Evolutionary conservation across 1,140 invertebrate species (phyloP).

Genomic region (Cotesia chilonis): DNA sequence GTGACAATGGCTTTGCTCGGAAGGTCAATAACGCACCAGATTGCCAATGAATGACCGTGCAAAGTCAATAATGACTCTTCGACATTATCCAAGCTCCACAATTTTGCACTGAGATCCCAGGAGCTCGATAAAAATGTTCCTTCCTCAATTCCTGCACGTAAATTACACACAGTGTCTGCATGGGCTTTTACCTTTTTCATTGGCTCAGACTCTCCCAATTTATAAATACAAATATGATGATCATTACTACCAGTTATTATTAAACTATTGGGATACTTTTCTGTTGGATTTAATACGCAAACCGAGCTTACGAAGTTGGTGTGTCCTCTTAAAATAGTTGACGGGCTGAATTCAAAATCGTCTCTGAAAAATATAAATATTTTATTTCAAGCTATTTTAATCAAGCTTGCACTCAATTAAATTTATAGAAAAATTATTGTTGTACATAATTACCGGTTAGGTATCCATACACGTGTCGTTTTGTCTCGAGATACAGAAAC

Average conservation of each 20-base stretch:
- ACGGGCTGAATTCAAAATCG: constrained; percentile 69
- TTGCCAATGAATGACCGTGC: constrained; percentile 83
- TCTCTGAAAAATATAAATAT: constrained; percentile 58
- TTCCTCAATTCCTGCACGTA: constrained; percentile 68
- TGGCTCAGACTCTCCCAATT: constrained; percentile 69
- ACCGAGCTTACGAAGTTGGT: constrained; percentile 86
- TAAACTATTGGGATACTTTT: constrained; percentile 76
- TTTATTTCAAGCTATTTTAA: not conserved
- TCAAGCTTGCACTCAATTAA: not conserved
- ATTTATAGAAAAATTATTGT: constrained; percentile 6
- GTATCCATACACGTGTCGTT: constrained; percentile 85
- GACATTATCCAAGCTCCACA: constrained; percentile 76
- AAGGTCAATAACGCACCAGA: constrained; percentile 85
- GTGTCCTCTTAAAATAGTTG: constrained; percentile 80
- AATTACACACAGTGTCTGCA: constrained; percentile 77
- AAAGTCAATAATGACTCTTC: constrained; percentile 68
- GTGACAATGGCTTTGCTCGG: constrained; percentile 75
- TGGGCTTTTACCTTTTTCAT: constrained; percentile 80
- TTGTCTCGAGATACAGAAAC: constrained; percentile 88
- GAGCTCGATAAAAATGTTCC: constrained; percentile 80
- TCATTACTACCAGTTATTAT: constrained; percentile 92
- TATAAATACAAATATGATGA: constrained; percentile 81
- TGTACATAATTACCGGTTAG: constrained; percentile 70
- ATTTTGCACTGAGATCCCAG: constrained; percentile 87
- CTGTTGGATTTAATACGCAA: constrained; percentile 75